These are phyloP conservation scores for Neolamprologus brichardi DNA, from an alignment of 2,113 vertebrate species.

Conservation along the genomic window DNA sequence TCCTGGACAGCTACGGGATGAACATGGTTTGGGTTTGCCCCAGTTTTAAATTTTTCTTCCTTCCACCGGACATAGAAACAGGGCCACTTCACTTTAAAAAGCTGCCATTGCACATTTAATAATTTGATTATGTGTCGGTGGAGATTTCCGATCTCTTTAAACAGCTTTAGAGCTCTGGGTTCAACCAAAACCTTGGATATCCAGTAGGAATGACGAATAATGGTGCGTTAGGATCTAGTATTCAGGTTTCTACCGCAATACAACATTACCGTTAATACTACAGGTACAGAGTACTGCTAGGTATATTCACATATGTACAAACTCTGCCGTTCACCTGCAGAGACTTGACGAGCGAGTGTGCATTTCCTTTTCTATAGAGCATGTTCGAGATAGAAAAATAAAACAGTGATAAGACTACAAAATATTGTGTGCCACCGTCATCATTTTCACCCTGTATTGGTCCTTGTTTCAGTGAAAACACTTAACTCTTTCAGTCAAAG, in stretches of 20 bases:
- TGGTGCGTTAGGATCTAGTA: constrained; percentile 33
- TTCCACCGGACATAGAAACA: background rate
- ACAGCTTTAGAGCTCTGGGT: background rate
- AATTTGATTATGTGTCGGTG: background rate
- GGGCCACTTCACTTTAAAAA: background rate
- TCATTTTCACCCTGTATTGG: constrained; percentile 5
- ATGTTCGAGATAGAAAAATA: constrained; percentile 55
- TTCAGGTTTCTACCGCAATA: constrained; percentile 52
- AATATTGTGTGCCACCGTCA: constrained; percentile 19
- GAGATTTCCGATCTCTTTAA: background rate
- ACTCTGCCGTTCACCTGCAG: background rate
- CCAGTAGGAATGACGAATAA: constrained; percentile 31
- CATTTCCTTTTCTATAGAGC: constrained; percentile 2
- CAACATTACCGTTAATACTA: constrained; percentile 54
- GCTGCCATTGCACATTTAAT: constrained; percentile 1
- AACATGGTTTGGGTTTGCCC: constrained; percentile 7
- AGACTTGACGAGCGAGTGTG: constrained; percentile 15
- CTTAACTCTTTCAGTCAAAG: constrained; percentile 33
- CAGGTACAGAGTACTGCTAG: constrained; percentile 37
- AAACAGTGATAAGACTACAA: constrained; percentile 52
- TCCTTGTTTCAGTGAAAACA: constrained; percentile 16
- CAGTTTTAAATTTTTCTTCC: background rate
- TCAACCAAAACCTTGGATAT: constrained; percentile 21
- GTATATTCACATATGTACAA: constrained; percentile 68
- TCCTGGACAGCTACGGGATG: constrained; percentile 33